These are phyloP conservation scores for Macaria notata DNA, from an alignment of 2,888 invertebrate species.

Conservation along the genomic window DNA sequence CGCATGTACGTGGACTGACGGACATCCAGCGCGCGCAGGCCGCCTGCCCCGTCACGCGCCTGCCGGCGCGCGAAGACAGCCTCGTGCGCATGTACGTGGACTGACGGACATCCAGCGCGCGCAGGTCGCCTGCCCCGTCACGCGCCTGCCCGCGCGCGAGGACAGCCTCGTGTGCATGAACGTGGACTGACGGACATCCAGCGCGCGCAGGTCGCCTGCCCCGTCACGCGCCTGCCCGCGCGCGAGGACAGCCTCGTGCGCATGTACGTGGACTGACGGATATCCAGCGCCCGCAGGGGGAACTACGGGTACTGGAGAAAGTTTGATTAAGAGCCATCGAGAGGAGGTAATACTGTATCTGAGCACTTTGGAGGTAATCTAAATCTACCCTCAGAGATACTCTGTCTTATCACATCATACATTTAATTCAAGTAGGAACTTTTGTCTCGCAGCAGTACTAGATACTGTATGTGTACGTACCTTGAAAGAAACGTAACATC, in stretches of 20 bases:
- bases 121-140: background rate
- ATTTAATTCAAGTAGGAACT: no score
- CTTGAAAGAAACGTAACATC: no score
- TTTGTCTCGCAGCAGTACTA: no score
- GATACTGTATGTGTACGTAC: no score
- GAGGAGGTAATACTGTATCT: no score
- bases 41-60: no score
- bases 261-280: constrained; percentile 74
- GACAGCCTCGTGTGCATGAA: constrained; percentile 86
- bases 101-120: constrained; percentile 16
- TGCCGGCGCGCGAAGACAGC: constrained; percentile 64
- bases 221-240: no score
- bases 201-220: background rate
- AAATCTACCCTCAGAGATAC: no score
- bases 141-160: constrained; percentile 52
- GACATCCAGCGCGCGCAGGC: background rate
- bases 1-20: constrained; percentile 80
- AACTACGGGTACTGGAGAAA: no score
- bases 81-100: constrained; percentile 85
- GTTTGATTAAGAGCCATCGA: no score
- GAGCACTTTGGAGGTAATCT: no score
- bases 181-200: constrained; percentile 36
- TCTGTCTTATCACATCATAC: no score
- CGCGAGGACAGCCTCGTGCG: constrained; percentile 84
- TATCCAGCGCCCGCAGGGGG: background rate